A percentile compares a stretch with the other conserved stretches of the same genome.
These are phyloP conservation scores for Avahi laniger DNA, from an alignment of 2,797 vertebrate genomes.

Conservation along the genomic window DNA sequence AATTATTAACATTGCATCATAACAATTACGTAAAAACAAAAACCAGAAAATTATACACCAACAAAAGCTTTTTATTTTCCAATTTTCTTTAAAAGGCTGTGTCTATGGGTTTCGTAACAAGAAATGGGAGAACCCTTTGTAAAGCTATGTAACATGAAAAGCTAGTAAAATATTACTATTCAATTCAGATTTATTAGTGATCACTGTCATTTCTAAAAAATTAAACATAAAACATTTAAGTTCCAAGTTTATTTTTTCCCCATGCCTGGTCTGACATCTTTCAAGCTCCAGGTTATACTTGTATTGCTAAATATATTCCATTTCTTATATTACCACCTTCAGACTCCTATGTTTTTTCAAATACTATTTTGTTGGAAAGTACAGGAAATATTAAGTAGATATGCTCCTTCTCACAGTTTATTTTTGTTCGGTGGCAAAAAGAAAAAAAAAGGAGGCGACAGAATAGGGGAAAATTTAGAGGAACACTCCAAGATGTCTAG, in stretches of 20 bases:
- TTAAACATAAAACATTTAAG: conserved; percentile 15
- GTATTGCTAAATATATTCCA: neutral
- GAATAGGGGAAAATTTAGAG: neutral
- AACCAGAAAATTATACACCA: neutral
- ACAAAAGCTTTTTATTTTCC: conserved; percentile 6
- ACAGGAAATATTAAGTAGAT: neutral
- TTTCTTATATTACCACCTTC: neutral
- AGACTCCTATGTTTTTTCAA: neutral
- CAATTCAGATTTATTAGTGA: conserved; percentile 18
- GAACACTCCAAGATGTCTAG: neutral
- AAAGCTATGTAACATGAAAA: neutral
- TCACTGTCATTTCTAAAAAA: neutral
- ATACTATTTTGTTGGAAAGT: neutral
- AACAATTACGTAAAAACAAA: conserved; percentile 44
- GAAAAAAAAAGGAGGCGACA: neutral
- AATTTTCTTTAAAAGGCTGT: neutral
- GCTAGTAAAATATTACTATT: conserved; percentile 14
- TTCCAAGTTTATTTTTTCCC: neutral
- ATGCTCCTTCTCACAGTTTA: neutral
- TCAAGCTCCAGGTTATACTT: neutral
- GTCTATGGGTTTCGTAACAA: neutral
- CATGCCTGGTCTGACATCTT: neutral
- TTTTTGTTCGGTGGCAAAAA: conserved; percentile 24
- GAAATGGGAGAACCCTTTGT: neutral
- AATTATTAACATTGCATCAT: conserved; percentile 1